Evolutionary conservation across 2,797 vertebrate species (phyloP), one percentile per base, ranked within the genome.

Genomic region (Bovichtus variegatus): DNA sequence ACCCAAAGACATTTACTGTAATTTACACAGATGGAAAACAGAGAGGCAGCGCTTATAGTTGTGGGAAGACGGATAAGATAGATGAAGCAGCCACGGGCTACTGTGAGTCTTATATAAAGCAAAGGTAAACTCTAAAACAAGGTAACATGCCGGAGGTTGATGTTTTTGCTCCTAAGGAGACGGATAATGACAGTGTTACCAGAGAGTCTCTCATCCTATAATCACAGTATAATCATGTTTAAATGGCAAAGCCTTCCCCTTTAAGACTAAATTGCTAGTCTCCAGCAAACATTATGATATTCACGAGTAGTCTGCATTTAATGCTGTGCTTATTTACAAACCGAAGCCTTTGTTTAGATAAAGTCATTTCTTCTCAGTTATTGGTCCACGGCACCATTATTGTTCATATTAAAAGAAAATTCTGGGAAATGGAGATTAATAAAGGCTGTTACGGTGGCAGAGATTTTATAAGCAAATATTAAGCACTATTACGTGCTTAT

Each of bases 171-270:
- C 59, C 46, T 6, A 47, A 77, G 55, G n/a, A 40, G 55, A 62
- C 34, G n/a, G 44, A 73, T 80, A 82, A 85, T 85, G 36, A 80
- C 47, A 57, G 63, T 53, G 67, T 80, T 83, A 74, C 4, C 55
- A 58, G 59, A 60, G 40, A 47, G n/a, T 36, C 5, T 41, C 50
- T 71, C 46, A 67, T 78, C 74, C 50, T 83, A 9, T 82, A 83
- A 86, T 86, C 70, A 84, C 54, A 49, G 62, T 49, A 65, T 79
- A 86, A 83, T 84, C 67, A 76, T 44, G 36, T 78, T 69, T 86
- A 77, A 76, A 86, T 83, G 51, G 60, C 64, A 71, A 21, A 38
- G 23, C 13, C 61, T 67, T 74, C 64, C 71, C 21, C 65, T 85
- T 69, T 60, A 63, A 71, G 63, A 64, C 27, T 55, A 64, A 88